Evolutionary conservation across 2,888 invertebrate genomes (phyloP), one percentile per base, ranked within the genome.

Genomic region (Pammene aurita): DNA sequence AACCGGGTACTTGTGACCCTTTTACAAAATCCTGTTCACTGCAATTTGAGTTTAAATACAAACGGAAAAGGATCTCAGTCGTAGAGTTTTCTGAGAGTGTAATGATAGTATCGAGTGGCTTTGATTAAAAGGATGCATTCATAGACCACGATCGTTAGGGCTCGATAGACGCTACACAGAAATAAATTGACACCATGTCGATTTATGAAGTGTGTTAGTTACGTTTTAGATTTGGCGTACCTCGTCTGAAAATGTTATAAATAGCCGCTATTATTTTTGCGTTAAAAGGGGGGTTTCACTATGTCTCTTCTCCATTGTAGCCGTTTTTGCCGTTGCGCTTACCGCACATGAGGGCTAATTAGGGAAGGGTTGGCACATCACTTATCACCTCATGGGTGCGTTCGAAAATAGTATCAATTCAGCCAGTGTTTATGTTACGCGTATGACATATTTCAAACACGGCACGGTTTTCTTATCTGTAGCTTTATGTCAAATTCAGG

Each of bases 121-220:
- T 52, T 66, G 66, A 66, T 66, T 66, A 50, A 66, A 66, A 58
- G 57, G 66, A 50, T 50, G 66, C 38, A 57, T 57, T 56, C 18
- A 57, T 38, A 52, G 48, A 48, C 11, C n/a, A 57, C 50, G 57
- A 66, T 66, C 57, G 41, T 66, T 66, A 66, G 34, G 11, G 35
- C 61, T 4, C 48, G 38, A 13, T 18, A 50, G 18, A 35, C n/a
- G 46, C 13, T 38, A 13, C 18, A 14, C 46, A 5, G 46, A 18
- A 50, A 41, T 34, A 50, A 57, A 46, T 52, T 66, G 57, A 66
- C 42, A 66, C 42, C 58, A 13, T 42, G 34, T 14, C 9, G 16
- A 7, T 26, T 46, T 56, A 50, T 52, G 38, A 52, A 38, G 52
- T 63, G 14, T 63, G n/a, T 7, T 26, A 13, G n/a, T 2, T 14